Base-by-base conservation (phyloP, 2,888 invertebrate species). In the Agrilus mali region DNA sequence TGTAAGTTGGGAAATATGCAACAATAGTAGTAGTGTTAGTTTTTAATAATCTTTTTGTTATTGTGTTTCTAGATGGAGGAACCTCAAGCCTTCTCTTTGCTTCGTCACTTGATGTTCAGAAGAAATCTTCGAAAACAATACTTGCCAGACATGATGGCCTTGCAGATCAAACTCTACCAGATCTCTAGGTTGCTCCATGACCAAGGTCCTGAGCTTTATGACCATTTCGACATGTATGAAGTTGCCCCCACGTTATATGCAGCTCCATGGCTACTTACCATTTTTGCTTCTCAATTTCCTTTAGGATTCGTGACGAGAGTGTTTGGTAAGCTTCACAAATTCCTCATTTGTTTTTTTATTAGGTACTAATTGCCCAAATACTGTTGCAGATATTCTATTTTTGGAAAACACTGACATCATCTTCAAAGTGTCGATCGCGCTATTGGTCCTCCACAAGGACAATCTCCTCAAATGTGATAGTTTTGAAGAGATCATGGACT, bases 271-370 rank as follows among this genome's bases (percentile, higher is more conserved):
- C 82, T 96, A 60, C 74, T 96, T 3, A 96, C 96, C 0, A 70
- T 93, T 32, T 96, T 96, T 68, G 93, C 96, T 35, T 95, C 95
- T 41, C 94, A 95, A 67, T 96, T 96, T 64, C 93, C 95, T 0
- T 68, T 96, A 15, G 95, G 94, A 2, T 95, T 96, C 67, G 95
- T 95, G 15, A 86, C 92, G 0, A 76, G 95, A 53, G 87, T 95
- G 0, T 92, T 94, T 59, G 95, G 89, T 89, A 60, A 70, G 73
- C 59, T 34, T 36, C 27, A 16, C 13, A 36, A 20, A 20, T 20
- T 20, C 6, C 6, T 33, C n/a, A n/a, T 34, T 10, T 5, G 3
- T n/a, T n/a, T 10, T 35, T 7, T 35, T 14, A 2, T 4, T 16
- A 13, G 13, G n/a, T 7, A n/a, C n/a, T 8, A 15, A 15, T 33